Evolutionary conservation across 1,140 invertebrate species (phyloP), one percentile per base, ranked within the genome.

Genomic region (Daktulosphaira vitifoliae): DNA sequence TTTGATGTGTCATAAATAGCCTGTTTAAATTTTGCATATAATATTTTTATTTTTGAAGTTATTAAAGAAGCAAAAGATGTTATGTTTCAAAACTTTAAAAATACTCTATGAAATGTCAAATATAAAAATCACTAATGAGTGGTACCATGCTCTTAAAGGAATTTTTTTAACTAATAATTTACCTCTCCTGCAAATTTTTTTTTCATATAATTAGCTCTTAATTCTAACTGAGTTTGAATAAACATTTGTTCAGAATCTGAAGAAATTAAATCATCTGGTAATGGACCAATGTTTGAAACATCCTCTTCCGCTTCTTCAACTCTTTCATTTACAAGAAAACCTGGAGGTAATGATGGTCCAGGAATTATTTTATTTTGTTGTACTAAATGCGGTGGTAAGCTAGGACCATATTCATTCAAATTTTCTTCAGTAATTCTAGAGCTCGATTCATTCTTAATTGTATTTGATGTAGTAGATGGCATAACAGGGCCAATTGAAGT

Each of bases 341-440:
- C 59, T 25, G 56, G 56, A 25, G 62, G 54, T 7, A 68, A 53
- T 1, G 52, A 48, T 33, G 53, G 54, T 25, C 44, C 53, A 6
- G 46, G 37, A 7, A 16, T 29, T 11, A 37, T 20, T 39, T 39
- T 46, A n/a, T n/a, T n/a, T 15, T 66, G 37, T 18, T 33, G 38
- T 0, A 38, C 16, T 13, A 68, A 46, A 18, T 68, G 65, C 1
- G 50, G 67, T 7, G 67, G 67, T 68, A 68, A 44, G 15, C 38
- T 51, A 2, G 67, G 67, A 13, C 68, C 68, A 11, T 68, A 66
- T n/a, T 42, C 8, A n/a, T 50, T n/a, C n/a, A n/a, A n/a, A n/a
- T n/a, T 15, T 11, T 33, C 33, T 56, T 25, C 15, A 20, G 22
- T n/a, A 8, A 11, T 16, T 6, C 7, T 20, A 3, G 53, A 33